Percentiles rank a stretch among this genome's conserved stretches.
Conservation (phyloP, 2,797 vertebrate species). For the Denticeps clupeoides region DNA sequence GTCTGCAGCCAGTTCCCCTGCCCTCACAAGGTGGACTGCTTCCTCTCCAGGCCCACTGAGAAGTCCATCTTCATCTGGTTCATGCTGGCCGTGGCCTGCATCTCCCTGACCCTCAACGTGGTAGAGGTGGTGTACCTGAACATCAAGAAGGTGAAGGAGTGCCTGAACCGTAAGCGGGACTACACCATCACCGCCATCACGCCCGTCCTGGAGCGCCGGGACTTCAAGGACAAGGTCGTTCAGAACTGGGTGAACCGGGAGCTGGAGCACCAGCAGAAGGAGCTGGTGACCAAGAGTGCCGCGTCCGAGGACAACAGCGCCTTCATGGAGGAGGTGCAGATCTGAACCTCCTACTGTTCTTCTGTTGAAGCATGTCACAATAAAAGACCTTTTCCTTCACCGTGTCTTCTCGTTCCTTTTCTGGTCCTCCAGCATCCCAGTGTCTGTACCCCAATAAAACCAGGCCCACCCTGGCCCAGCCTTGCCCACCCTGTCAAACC, state of each 20-base stretch:
- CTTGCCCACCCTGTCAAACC: too few relatives aligned
- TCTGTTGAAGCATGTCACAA: too few relatives aligned
- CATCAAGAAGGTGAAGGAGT: constrained; percentile 64
- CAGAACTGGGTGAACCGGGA: constrained; percentile 55
- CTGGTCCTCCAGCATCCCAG: too few relatives aligned
- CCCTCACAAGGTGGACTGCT: constrained; percentile 86
- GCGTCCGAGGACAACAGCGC: constrained; percentile 36
- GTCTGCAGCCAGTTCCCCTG: constrained; percentile 73
- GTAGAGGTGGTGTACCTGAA: constrained; percentile 67
- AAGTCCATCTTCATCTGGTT: constrained; percentile 94
- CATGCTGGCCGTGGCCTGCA: constrained; percentile 78
- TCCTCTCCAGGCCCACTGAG: constrained; percentile 85
- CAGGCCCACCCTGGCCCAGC: too few relatives aligned
- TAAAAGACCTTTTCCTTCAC: background rate
- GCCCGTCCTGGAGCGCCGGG: constrained; percentile 33
- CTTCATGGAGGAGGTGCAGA: constrained; percentile 49
- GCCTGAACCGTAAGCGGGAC: constrained; percentile 48
- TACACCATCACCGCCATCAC: constrained; percentile 59
- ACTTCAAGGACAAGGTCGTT: constrained; percentile 31
- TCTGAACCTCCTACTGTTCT: constrained; percentile 39
- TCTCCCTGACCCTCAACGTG: constrained; percentile 75
- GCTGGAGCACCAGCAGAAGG: constrained; percentile 43
- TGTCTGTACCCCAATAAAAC: too few relatives aligned
- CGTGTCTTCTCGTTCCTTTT: too few relatives aligned
- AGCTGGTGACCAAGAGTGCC: constrained; percentile 25